Evolutionary conservation across 1,140 invertebrate species (phyloP).

Genomic region (Scaptomyza graminum): DNA sequence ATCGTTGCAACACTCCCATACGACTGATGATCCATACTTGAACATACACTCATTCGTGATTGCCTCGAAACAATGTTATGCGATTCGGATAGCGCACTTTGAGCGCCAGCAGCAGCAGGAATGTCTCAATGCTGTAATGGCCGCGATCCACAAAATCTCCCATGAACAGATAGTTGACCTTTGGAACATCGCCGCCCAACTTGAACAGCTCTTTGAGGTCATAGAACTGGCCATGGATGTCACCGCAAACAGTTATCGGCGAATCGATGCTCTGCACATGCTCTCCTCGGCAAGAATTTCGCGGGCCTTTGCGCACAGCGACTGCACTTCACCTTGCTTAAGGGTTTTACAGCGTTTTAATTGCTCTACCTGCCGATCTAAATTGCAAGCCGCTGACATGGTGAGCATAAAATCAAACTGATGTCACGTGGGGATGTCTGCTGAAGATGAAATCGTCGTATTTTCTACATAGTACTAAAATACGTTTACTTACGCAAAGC

Average conservation of each 20-base stretch:
- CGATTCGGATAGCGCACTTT: slow-evolving; percentile 99
- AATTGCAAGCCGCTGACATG: slow-evolving; percentile 92
- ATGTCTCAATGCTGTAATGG: slow-evolving; percentile 99
- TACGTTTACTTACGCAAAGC: too few species aligned
- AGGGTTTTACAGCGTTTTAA: slow-evolving; percentile 99
- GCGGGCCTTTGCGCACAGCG: slow-evolving; percentile 98
- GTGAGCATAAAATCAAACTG: slow-evolving; percentile 51
- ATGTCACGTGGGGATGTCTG: slow-evolving; percentile 5
- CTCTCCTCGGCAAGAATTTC: slow-evolving; percentile 99
- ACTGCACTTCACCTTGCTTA: slow-evolving; percentile 98
- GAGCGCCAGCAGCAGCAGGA: slow-evolving; percentile 97
- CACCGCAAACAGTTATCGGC: slow-evolving; percentile 99
- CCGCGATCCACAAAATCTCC: slow-evolving; percentile 99
- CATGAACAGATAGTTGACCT: slow-evolving; percentile 99
- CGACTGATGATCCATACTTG: slow-evolving; percentile 99
- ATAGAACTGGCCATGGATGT: slow-evolving; percentile 99
- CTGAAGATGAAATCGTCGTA: too few species aligned
- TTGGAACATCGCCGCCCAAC: slow-evolving; percentile 99
- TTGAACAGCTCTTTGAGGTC: slow-evolving; percentile 99
- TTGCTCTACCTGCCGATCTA: slow-evolving; percentile 99
- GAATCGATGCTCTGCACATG: slow-evolving; percentile 99
- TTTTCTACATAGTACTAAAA: too few species aligned
- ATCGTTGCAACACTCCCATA: slow-evolving; percentile 99
- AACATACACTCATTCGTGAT: slow-evolving; percentile 98
- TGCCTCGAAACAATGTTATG: slow-evolving; percentile 98